Conservation (phyloP, 2,888 invertebrate species). For the Laspeyria flexula region DNA sequence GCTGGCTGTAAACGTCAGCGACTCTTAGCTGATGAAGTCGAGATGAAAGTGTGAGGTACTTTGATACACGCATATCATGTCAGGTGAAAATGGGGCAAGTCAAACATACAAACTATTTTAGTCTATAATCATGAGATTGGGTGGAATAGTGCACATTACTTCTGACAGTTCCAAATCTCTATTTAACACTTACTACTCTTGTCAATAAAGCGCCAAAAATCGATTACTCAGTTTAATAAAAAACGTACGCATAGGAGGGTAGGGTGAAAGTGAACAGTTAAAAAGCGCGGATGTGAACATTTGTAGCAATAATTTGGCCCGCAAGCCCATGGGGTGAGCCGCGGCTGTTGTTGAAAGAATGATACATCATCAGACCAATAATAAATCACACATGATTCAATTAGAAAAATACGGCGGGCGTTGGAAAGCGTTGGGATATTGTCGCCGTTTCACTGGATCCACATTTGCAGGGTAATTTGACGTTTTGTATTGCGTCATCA, state of each 20-base stretch:
- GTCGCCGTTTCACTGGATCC: slow-evolving; percentile 65
- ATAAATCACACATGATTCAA: slow-evolving; percentile 86
- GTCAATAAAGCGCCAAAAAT: slow-evolving; percentile 63
- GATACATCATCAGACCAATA: slow-evolving; percentile 86
- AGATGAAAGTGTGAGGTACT: slow-evolving; percentile 38
- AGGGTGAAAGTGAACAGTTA: slow-evolving; percentile 68
- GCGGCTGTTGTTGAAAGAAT: slow-evolving; percentile 84
- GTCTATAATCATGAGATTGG: too few species aligned
- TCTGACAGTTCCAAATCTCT: slow-evolving; percentile 13
- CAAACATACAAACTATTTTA: neutral
- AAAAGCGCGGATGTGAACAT: slow-evolving; percentile 80
- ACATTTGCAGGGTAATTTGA: slow-evolving; percentile 78
- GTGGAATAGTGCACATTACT: too few species aligned
- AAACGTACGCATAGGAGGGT: slow-evolving; percentile 64
- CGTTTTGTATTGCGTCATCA: slow-evolving; percentile 79
- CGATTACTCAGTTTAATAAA: slow-evolving; percentile 78
- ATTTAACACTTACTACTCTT: slow-evolving; percentile 40
- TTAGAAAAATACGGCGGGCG: slow-evolving; percentile 81
- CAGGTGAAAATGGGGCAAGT: slow-evolving; percentile 1
- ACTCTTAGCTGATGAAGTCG: slow-evolving; percentile 47
- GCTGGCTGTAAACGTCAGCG: slow-evolving; percentile 54
- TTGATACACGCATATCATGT: neutral
- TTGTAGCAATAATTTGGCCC: slow-evolving; percentile 83
- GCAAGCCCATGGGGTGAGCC: slow-evolving; percentile 78
- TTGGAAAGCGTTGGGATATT: slow-evolving; percentile 69